Percentiles rank a stretch among this genome's conserved stretches.
Conservation (phyloP, 2,113 vertebrate genomes). For the Cheirogaleus medius region DNA sequence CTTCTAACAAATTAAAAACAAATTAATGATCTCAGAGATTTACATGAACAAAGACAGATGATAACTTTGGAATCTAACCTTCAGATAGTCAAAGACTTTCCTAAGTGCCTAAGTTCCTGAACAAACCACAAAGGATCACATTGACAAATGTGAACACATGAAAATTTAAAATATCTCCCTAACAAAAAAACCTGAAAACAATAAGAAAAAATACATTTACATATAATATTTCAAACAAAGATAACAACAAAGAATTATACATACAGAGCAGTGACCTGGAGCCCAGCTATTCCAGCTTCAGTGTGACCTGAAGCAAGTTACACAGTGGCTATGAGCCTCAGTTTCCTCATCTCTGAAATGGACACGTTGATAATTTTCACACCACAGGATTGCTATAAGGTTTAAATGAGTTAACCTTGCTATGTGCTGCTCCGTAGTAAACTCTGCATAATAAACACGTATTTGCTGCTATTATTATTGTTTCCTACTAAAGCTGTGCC, state of each 20-base stretch:
- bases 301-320: background rate
- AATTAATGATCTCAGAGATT: background rate
- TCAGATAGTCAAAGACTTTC: background rate
- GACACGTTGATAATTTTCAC: background rate
- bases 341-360: background rate
- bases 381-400: background rate
- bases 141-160: background rate
- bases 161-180: background rate
- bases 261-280: background rate
- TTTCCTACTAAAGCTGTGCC: background rate
- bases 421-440: background rate
- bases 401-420: background rate
- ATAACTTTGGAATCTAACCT: background rate
- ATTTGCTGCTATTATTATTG: background rate
- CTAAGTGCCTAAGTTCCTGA: background rate
- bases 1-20: background rate
- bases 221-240: background rate
- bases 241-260: background rate
- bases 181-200: background rate
- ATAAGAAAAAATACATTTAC: background rate
- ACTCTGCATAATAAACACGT: too few relatives aligned
- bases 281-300: background rate
- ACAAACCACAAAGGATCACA: background rate
- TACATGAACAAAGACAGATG: background rate
- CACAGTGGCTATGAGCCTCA: background rate